phyloP scores from a whole-genome alignment of 2,797 vertebrate genomes.

The Salmo trutta region DNA sequence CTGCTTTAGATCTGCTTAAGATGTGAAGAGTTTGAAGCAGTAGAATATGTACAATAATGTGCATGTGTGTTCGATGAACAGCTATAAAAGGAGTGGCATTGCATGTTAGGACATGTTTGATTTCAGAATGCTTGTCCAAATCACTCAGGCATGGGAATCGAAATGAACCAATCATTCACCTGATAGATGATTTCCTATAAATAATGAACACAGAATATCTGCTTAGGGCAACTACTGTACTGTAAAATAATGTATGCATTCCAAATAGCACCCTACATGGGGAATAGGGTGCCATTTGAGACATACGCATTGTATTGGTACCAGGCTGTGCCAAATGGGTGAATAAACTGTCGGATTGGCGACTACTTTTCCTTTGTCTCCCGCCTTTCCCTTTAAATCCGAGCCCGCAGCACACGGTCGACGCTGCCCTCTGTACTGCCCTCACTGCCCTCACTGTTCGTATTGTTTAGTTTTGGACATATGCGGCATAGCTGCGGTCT shows the following conservation, averaged over 20 bases:
- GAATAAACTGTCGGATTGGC: slow-evolving; percentile 15
- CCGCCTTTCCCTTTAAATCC: slow-evolving; percentile 26
- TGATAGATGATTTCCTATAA: not conserved
- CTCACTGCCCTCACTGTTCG: slow-evolving; percentile 31
- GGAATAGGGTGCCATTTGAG: slow-evolving; percentile 13
- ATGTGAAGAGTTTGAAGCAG: slow-evolving; percentile 5
- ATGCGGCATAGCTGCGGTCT: slow-evolving; percentile 53
- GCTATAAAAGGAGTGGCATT: slow-evolving; percentile 30
- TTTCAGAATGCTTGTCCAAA: slow-evolving; percentile 26
- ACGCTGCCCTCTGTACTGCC: not conserved
- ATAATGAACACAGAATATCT: not conserved
- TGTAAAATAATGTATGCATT: no score
- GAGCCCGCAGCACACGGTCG: slow-evolving; percentile 27
- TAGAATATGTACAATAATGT: slow-evolving; percentile 22
- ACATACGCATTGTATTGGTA: slow-evolving; percentile 11
- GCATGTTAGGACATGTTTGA: slow-evolving; percentile 32
- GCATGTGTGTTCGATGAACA: not conserved
- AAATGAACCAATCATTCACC: slow-evolving; percentile 39
- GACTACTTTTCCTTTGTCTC: slow-evolving; percentile 15
- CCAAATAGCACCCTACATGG: not conserved
- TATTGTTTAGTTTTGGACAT: slow-evolving; percentile 50
- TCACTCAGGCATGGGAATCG: slow-evolving; percentile 47
- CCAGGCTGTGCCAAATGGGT: slow-evolving; percentile 29
- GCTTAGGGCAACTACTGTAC: no score
- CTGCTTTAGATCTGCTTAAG: slow-evolving; percentile 9